These are phyloP conservation scores for Camponotus floridanus DNA, from an alignment of 1,140 invertebrate genomes.

Conservation along the genomic window DNA sequence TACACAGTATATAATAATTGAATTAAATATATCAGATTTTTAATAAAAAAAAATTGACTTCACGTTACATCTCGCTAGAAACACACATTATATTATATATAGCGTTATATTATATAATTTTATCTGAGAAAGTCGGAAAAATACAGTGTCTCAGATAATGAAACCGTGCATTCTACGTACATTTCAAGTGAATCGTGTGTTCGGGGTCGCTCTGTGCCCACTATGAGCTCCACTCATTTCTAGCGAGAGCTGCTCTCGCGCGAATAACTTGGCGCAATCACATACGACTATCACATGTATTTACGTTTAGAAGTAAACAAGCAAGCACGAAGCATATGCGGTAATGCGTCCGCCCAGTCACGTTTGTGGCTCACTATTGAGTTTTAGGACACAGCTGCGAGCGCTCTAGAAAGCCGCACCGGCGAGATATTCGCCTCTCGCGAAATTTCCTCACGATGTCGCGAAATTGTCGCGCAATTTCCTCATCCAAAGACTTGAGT, in stretches of 20 bases:
- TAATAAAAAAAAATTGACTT: conserved; percentile 6
- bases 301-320: conserved; percentile 52
- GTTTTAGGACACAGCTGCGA: conserved; percentile 56
- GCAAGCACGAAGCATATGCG: neutral
- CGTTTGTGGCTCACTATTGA: conserved; percentile 54
- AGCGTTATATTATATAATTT: conserved; percentile 2
- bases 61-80: neutral
- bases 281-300: conserved; percentile 51
- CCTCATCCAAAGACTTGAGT: conserved; percentile 15
- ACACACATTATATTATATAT: neutral
- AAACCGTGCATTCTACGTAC: neutral
- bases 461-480: conserved; percentile 41
- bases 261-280: conserved; percentile 38
- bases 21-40: conserved; percentile 16
- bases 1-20: neutral
- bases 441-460: conserved; percentile 59
- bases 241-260: neutral
- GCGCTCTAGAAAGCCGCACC: conserved; percentile 38
- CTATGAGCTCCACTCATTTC: neutral
- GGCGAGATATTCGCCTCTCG: conserved; percentile 51
- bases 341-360: conserved; percentile 38
- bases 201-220: neutral
- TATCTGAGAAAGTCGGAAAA: neutral
- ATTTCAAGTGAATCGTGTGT: conserved; percentile 4
- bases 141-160: neutral